These are phyloP conservation scores for Phaonia tiefii DNA, from an alignment of 2,888 invertebrate species.

Conservation along the genomic window DNA sequence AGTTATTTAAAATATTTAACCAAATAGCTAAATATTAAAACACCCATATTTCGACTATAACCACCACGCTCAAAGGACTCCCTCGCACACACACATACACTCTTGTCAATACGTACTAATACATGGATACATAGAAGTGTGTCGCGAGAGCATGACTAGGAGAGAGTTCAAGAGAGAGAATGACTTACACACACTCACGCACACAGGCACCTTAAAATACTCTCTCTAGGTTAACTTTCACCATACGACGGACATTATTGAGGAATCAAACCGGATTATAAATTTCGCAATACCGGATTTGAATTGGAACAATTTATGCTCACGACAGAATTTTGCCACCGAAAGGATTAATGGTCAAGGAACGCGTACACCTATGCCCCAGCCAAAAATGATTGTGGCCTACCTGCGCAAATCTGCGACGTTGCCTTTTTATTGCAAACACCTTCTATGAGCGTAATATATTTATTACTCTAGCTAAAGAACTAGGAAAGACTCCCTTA, in stretches of 20 bases:
- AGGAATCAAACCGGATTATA: slow-evolving; percentile 56
- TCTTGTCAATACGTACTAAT: neutral
- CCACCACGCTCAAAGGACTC: neutral
- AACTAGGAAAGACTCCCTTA: too few species aligned
- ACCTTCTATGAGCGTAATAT: neutral
- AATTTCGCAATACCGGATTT: slow-evolving; percentile 47
- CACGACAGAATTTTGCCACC: slow-evolving; percentile 45
- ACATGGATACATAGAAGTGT: neutral
- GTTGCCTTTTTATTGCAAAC: too few species aligned
- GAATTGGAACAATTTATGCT: slow-evolving; percentile 13
- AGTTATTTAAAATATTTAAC: slow-evolving; percentile 28
- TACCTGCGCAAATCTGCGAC: too few species aligned
- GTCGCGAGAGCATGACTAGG: too few species aligned
- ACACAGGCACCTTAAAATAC: too few species aligned
- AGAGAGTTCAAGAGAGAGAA: too few species aligned
- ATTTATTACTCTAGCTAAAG: too few species aligned
- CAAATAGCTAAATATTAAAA: neutral
- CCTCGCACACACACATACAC: neutral
- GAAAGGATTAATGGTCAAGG: slow-evolving; percentile 55
- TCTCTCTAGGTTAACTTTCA: too few species aligned
- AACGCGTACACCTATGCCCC: neutral
- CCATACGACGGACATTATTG: slow-evolving; percentile 31
- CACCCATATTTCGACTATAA: too few species aligned
- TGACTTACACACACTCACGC: too few species aligned
- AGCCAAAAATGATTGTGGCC: too few species aligned